Conservation (phyloP, 1,140 invertebrate genomes). For the Bombus cullumanus region DNA sequence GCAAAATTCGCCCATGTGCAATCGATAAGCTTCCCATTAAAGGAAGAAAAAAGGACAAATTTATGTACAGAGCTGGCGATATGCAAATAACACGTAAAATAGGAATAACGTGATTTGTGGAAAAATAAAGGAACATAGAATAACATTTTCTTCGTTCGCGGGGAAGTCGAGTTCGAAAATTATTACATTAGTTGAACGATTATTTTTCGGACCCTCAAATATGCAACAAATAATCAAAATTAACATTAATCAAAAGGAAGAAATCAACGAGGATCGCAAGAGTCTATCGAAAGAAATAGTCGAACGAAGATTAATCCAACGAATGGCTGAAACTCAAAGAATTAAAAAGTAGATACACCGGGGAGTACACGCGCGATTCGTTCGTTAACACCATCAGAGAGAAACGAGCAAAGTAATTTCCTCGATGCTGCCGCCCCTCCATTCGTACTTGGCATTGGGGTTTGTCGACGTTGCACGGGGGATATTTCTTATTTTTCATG, state of each 20-base stretch:
- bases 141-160: neutral
- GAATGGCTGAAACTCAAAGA: neutral
- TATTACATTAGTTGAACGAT: too few relatives aligned
- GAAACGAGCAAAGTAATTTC: neutral
- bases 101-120: too few relatives aligned
- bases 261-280: neutral
- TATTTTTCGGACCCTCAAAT: too few relatives aligned
- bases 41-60: too few relatives aligned
- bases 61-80: too few relatives aligned
- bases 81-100: too few relatives aligned
- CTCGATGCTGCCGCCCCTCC: neutral
- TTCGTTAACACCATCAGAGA: neutral
- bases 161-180: too few relatives aligned
- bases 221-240: neutral
- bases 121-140: too few relatives aligned
- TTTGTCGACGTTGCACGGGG: neutral
- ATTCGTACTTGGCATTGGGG: too few relatives aligned
- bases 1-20: too few relatives aligned
- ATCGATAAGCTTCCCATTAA: too few relatives aligned
- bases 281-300: too few relatives aligned
- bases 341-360: neutral
- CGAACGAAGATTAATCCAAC: neutral
- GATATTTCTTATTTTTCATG: conserved; percentile 5
- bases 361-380: neutral
- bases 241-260: neutral